Evolutionary conservation across 2,797 vertebrate genomes (phyloP).

Genomic region (Chelon labrosus): DNA sequence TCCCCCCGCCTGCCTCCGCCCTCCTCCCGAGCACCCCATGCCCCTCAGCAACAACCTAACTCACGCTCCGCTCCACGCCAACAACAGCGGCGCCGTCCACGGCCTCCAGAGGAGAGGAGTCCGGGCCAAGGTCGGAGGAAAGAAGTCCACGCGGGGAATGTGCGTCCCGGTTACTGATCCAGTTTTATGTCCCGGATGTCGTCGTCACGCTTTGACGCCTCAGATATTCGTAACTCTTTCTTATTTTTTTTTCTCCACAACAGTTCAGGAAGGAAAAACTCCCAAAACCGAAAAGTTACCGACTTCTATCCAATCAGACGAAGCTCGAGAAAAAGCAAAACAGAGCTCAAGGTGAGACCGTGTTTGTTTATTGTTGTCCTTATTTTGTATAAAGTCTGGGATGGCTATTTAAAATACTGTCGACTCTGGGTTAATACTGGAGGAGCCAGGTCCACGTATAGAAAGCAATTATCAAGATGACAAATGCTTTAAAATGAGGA

Average conservation of each 20-base stretch:
- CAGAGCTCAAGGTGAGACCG: slow-evolving; percentile 89
- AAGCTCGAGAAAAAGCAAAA: slow-evolving; percentile 95
- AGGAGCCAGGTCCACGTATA: no score
- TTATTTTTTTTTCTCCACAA: background rate
- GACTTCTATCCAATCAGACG: slow-evolving; percentile 96
- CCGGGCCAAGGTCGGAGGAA: slow-evolving; percentile 12
- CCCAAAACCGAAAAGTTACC: slow-evolving; percentile 93
- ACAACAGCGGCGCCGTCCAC: slow-evolving; percentile 58
- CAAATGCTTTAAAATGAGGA: no score
- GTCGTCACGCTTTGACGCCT: no score
- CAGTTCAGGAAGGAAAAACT: slow-evolving; percentile 86
- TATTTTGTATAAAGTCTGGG: no score
- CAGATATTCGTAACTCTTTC: no score
- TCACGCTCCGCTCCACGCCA: slow-evolving; percentile 64
- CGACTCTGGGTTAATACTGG: no score
- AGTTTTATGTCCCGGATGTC: background rate
- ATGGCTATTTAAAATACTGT: no score
- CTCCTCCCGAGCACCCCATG: slow-evolving; percentile 52
- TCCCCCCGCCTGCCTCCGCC: slow-evolving; percentile 40
- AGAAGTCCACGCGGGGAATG: slow-evolving; percentile 80
- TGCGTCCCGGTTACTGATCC: slow-evolving; percentile 66
- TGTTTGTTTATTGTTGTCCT: background rate
- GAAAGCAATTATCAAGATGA: no score
- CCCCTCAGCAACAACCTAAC: slow-evolving; percentile 48
- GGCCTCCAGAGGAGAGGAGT: slow-evolving; percentile 75